Conservation (phyloP, 2,113 vertebrate species). For the Phylloscopus whistleri region DNA sequence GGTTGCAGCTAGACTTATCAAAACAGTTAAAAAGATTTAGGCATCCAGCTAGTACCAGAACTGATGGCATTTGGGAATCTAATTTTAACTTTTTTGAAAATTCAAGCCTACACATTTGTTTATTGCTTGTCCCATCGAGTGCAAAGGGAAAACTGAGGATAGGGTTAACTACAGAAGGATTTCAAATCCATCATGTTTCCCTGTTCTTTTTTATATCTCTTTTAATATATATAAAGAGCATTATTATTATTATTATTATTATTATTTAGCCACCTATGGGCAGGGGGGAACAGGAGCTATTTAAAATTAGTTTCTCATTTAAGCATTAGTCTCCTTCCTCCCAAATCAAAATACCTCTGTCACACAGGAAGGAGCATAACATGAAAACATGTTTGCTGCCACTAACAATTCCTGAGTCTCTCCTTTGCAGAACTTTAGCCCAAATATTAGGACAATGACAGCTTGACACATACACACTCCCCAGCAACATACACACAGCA, state of each 20-base stretch:
- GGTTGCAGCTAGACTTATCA: not conserved
- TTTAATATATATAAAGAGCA: not conserved
- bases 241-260: conserved; percentile 42
- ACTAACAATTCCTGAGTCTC: conserved; percentile 12
- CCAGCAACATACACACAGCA: not conserved
- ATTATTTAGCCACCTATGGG: conserved; percentile 23
- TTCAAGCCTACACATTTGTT: not conserved
- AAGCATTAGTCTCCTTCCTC: not conserved
- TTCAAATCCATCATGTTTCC: conserved; percentile 20
- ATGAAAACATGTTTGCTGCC: not conserved
- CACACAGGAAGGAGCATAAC: conserved; percentile 27
- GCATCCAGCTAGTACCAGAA: not conserved
- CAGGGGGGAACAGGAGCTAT: not conserved
- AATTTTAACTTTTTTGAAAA: not conserved
- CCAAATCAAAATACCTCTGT: not conserved
- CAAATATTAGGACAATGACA: conserved; percentile 16
- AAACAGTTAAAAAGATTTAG: conserved; percentile 14
- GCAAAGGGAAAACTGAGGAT: conserved; percentile 24
- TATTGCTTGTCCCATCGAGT: conserved; percentile 46
- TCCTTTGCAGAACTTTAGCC: conserved; percentile 21
- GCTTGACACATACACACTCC: not conserved
- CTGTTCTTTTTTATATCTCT: not conserved
- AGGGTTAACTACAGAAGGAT: not conserved
- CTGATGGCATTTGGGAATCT: conserved; percentile 1
- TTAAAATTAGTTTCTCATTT: conserved; percentile 35